Evolutionary conservation across 2,113 vertebrate genomes (phyloP).

Genomic region (Hippocampus barbouri): DNA sequence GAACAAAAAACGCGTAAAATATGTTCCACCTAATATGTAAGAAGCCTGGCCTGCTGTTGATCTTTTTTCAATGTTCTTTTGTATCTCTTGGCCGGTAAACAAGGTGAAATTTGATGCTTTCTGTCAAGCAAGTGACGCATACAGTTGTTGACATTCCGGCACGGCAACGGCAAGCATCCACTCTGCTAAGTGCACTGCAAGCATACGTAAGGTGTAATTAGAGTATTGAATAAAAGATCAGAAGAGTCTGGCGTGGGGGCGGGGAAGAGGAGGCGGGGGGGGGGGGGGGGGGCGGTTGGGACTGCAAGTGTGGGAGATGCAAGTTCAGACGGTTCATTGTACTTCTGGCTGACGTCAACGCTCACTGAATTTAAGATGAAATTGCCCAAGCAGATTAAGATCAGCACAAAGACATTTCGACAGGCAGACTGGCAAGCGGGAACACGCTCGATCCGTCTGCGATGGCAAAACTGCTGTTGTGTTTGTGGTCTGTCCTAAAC

Average conservation of each 20-base stretch:
- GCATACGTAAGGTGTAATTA: constrained; percentile 34
- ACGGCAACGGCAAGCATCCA: constrained; percentile 17
- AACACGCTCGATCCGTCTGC: constrained; percentile 10
- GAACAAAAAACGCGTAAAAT: background rate
- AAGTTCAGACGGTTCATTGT: background rate
- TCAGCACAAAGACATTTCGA: constrained; percentile 1
- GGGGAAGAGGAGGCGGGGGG: too few species aligned
- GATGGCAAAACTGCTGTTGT: constrained; percentile 1
- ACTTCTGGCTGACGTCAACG: background rate
- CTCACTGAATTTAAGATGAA: constrained; percentile 12
- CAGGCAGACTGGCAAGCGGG: background rate
- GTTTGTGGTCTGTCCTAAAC: constrained; percentile 5
- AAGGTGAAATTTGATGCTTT: constrained; percentile 35
- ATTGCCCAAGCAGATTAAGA: constrained; percentile 15
- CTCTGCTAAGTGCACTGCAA: constrained; percentile 4
- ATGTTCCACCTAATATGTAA: background rate
- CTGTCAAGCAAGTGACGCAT: constrained; percentile 38
- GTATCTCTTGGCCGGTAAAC: constrained; percentile 30
- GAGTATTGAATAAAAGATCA: constrained; percentile 29
- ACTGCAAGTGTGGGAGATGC: background rate
- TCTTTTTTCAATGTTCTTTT: constrained; percentile 4
- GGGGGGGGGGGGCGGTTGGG: too few species aligned
- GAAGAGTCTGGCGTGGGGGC: background rate
- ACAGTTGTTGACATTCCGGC: constrained; percentile 23
- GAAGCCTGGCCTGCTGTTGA: background rate